These are phyloP conservation scores for Ecliptopera silaceata DNA, from an alignment of 2,888 invertebrate species.

Conservation along the genomic window DNA sequence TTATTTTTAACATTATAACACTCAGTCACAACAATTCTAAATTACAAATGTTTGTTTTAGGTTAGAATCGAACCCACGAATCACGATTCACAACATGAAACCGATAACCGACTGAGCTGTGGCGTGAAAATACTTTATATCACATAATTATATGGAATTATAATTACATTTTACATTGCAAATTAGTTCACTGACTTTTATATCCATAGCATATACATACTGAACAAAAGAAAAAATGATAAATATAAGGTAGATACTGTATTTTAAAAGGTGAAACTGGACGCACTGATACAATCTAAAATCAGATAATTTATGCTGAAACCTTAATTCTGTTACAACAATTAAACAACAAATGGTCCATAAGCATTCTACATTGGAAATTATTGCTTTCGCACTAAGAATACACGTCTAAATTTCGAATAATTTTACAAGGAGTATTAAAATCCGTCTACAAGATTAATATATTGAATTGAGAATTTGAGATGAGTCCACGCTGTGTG, in stretches of 20 bases:
- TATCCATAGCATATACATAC: too few species aligned
- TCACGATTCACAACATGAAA: too few species aligned
- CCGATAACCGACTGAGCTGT: too few species aligned
- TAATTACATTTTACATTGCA: too few species aligned
- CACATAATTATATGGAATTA: too few species aligned
- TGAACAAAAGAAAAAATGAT: too few species aligned
- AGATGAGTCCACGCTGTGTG: constrained; percentile 31
- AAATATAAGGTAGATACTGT: background rate
- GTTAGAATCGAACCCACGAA: too few species aligned
- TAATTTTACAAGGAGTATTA: constrained; percentile 29
- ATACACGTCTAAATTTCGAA: constrained; percentile 36
- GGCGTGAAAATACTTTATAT: too few species aligned
- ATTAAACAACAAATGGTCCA: constrained; percentile 76
- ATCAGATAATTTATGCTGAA: constrained; percentile 81
- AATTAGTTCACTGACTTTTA: too few species aligned
- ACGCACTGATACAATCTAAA: constrained; percentile 49
- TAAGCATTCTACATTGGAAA: constrained; percentile 70
- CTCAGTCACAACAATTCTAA: too few species aligned
- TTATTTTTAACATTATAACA: too few species aligned
- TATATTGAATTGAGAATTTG: constrained; percentile 45
- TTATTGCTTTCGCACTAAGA: constrained; percentile 57
- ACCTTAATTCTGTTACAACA: constrained; percentile 66
- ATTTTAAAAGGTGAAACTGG: background rate
- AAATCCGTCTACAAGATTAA: constrained; percentile 45
- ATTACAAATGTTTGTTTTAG: too few species aligned